Evolutionary conservation across 2,888 invertebrate species (phyloP).

Genomic region (Lacanobia wlatinum): DNA sequence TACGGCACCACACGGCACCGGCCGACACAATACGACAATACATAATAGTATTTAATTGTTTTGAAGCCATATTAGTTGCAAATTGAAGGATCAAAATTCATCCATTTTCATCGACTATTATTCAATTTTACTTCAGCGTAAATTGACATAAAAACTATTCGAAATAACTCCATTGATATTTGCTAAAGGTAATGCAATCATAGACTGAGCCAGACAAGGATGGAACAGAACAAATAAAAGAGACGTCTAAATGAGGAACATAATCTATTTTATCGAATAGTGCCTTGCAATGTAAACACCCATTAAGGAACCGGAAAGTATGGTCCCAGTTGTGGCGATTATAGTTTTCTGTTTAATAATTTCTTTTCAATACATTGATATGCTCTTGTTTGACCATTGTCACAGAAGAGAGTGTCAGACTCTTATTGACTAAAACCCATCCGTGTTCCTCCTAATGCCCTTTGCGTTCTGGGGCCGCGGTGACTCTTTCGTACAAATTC

Average conservation of each 20-base stretch:
- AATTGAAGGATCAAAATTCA: neutral
- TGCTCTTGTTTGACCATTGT: too few relatives aligned
- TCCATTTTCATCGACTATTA: too few relatives aligned
- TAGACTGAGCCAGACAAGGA: constrained; percentile 5
- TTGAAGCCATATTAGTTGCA: neutral
- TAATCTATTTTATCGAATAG: constrained; percentile 79
- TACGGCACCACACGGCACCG: too few relatives aligned
- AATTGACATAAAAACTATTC: neutral
- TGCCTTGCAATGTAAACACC: constrained; percentile 77
- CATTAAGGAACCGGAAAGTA: constrained; percentile 69
- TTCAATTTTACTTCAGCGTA: too few relatives aligned
- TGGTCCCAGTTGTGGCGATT: constrained; percentile 45
- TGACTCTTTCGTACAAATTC: too few relatives aligned
- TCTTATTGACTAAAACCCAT: too few relatives aligned
- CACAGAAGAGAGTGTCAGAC: too few relatives aligned
- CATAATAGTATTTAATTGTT: too few relatives aligned
- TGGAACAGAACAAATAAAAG: constrained; percentile 50
- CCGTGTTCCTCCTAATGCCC: too few relatives aligned
- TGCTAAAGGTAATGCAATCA: constrained; percentile 1
- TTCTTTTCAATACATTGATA: too few relatives aligned
- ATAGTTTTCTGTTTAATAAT: neutral
- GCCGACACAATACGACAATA: too few relatives aligned
- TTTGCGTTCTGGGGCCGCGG: too few relatives aligned
- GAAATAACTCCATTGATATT: neutral
- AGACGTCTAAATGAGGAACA: constrained; percentile 53